phyloP scores from a whole-genome alignment of 64 coral and sea anemone species.

The Actinia tenebrosa region DNA sequence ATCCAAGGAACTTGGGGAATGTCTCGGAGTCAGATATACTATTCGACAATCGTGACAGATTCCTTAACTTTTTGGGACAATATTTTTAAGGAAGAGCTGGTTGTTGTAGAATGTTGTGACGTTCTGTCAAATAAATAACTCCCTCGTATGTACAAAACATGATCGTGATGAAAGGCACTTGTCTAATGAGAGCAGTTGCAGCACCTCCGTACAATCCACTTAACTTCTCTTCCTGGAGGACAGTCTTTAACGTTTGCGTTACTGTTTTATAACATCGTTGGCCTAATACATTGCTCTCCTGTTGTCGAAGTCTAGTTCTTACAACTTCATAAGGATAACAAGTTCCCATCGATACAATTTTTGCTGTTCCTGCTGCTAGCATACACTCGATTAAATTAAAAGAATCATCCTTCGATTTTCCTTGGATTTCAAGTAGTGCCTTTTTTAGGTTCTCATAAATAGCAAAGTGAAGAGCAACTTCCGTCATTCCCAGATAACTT shows the following conservation, averaged over 20 bases:
- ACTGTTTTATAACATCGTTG: slow-evolving; percentile 43
- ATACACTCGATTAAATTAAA: slow-evolving; percentile 31
- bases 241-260: slow-evolving; percentile 40
- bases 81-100: background rate
- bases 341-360: slow-evolving; percentile 30
- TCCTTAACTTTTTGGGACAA: background rate
- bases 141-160: slow-evolving; percentile 69
- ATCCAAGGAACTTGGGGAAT: no score
- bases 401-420: slow-evolving; percentile 10
- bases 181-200: slow-evolving; percentile 48
- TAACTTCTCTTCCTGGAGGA: slow-evolving; percentile 54
- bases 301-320: slow-evolving; percentile 68
- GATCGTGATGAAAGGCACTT: slow-evolving; percentile 58
- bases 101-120: no score
- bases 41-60: no score
- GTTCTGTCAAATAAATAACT: slow-evolving; percentile 30
- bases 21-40: no score
- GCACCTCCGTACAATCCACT: slow-evolving; percentile 61
- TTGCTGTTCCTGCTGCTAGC: slow-evolving; percentile 34
- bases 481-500: slow-evolving; percentile 44
- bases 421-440: slow-evolving; percentile 18
- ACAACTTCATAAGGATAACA: slow-evolving; percentile 72
- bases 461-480: slow-evolving; percentile 53
- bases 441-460: slow-evolving; percentile 58
- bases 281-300: slow-evolving; percentile 51